Percentiles rank a stretch among this genome's conserved stretches.
Evolutionary conservation across 1,140 invertebrate genomes (phyloP).

Genomic region (Drosophila tsacasi): DNA sequence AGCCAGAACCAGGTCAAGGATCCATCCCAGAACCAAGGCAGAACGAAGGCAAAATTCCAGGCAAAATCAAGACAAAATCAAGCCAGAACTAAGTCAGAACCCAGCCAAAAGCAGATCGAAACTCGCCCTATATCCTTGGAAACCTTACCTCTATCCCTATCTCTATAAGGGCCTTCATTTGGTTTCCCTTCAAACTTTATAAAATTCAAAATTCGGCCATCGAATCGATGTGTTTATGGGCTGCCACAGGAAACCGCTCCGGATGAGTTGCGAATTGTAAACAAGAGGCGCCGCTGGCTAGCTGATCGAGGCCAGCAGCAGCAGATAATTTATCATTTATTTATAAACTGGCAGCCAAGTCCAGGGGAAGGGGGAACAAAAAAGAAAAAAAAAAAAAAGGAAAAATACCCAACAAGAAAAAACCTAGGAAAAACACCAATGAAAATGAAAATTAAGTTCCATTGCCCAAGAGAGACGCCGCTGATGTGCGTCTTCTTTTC

Average conservation of each 20-base stretch:
- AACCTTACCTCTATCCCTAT: not conserved
- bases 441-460: constrained; percentile 57
- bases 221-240: constrained; percentile 32
- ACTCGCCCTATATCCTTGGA: too few relatives aligned
- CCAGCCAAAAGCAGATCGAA: not conserved
- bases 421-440: constrained; percentile 20
- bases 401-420: constrained; percentile 14
- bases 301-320: constrained; percentile 35
- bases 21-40: not conserved
- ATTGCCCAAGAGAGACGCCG: constrained; percentile 57
- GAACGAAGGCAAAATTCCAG: not conserved
- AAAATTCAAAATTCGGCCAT: constrained; percentile 8
- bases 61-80: not conserved
- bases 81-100: not conserved
- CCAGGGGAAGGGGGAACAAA: not conserved
- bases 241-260: constrained; percentile 26
- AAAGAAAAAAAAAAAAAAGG: not conserved
- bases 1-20: not conserved
- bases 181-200: not conserved
- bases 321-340: constrained; percentile 79
- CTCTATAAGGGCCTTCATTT: not conserved
- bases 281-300: constrained; percentile 36
- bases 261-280: constrained; percentile 32
- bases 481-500: constrained; percentile 45
- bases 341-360: constrained; percentile 57